Evolutionary conservation across 2,797 vertebrate genomes (phyloP), one percentile per base, ranked within the genome.

Genomic region (Acrossocheilus wenchowensis): DNA sequence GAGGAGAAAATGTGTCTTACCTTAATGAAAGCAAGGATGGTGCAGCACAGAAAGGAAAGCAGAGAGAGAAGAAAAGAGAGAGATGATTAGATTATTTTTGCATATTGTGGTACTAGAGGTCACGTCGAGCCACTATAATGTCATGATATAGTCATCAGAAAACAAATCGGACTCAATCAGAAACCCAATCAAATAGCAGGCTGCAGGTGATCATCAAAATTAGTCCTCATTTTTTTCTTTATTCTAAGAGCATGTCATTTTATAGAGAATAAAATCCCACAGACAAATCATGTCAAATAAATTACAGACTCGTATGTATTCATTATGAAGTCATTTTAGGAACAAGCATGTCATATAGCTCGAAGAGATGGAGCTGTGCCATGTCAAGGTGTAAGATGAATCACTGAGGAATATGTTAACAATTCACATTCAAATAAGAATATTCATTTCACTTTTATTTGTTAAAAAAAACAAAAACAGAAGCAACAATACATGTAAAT

Each of bases 1-100:
- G 12, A 69, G 34, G 74, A 78, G 80, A 81, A 87, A 87, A 90
- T 88, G 75, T 68, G 88, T 91, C 95, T 94, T 92, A 95, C 94
- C 94, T 95, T 74, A 83, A 89, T 64, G 71, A 36, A 75, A 84
- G 17, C 80, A 81, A 60, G 23, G 88, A 77, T 62, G 78, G 54
- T 85, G 60, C 60, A 80, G 84, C 69, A 41, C 52, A 87, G 74
- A 69, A 17, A 57, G 64, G 23, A 68, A 6, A 81, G 78, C 83
- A 72, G 73, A 64, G 81, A 79, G 74, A 36, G 39, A 89, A 62
- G 57, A 87, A 80, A 30, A 79, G 19, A 68, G 57, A 66, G 50
- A 88, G 26, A 17, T 43, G 30, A 85, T 89, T 81, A 75, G 86
- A 84, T 82, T 78, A 66, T 87, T 66, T 80, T n/a, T 66, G 73